phyloP scores from a whole-genome alignment of 1,140 invertebrate species.

The Drosophila nigromelanica region DNA sequence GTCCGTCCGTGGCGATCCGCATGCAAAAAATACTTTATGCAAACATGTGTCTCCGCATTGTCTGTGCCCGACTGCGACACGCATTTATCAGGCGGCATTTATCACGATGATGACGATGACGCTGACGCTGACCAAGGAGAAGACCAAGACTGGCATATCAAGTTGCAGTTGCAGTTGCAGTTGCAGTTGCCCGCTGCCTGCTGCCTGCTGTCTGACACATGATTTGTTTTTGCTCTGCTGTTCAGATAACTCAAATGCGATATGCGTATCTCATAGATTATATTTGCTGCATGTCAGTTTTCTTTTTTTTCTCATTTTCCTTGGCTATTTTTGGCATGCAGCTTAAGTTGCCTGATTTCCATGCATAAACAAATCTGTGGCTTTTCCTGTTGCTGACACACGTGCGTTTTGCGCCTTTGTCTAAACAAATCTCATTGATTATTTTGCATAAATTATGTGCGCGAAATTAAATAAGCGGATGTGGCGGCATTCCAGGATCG shows the following conservation, averaged over 20 bases:
- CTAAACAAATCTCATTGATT: constrained; percentile 76
- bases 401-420: constrained; percentile 57
- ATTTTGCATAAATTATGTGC: too few relatives aligned
- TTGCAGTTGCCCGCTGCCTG: constrained; percentile 37
- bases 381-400: constrained; percentile 64
- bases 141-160: constrained; percentile 60
- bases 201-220: constrained; percentile 32
- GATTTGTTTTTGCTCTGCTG: constrained; percentile 58
- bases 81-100: constrained; percentile 79
- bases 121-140: constrained; percentile 29
- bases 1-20: constrained; percentile 3
- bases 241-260: constrained; percentile 80
- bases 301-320: constrained; percentile 4
- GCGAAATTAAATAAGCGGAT: constrained; percentile 75
- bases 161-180: constrained; percentile 63
- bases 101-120: constrained; percentile 57
- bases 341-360: constrained; percentile 11
- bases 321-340: constrained; percentile 70
- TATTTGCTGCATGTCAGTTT: constrained; percentile 44
- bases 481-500: constrained; percentile 62
- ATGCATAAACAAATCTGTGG: constrained; percentile 73
- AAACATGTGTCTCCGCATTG: constrained; percentile 81
- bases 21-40: constrained; percentile 67
- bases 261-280: constrained; percentile 81
- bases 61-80: constrained; percentile 72